Percentiles rank a stretch among this genome's conserved stretches.
Conservation (phyloP, 2,888 invertebrate species). For the Chymomyza caudatula region DNA sequence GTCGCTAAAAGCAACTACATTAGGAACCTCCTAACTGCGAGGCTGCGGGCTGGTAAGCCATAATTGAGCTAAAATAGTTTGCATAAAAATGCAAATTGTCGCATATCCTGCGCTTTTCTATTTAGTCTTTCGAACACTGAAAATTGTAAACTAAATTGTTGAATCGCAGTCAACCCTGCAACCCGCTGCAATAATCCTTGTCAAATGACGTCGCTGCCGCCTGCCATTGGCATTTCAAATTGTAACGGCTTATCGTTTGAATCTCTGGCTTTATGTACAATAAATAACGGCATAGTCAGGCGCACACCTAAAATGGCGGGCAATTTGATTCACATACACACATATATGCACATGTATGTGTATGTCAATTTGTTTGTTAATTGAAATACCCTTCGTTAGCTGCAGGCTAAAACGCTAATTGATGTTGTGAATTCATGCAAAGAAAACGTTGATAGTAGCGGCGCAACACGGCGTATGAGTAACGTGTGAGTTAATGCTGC, state of each 20-base stretch:
- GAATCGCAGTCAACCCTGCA: background rate
- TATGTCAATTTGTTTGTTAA: background rate
- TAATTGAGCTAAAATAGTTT: constrained; percentile 68
- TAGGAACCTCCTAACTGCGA: background rate
- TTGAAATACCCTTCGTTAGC: background rate
- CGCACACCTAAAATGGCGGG: background rate
- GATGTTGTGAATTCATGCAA: background rate
- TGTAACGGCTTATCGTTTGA: background rate
- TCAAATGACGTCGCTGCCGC: background rate
- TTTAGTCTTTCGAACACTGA: constrained; percentile 41
- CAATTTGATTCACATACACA: background rate
- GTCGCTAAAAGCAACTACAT: constrained; percentile 2
- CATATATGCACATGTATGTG: background rate
- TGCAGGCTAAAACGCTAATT: background rate
- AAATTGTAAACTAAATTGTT: background rate
- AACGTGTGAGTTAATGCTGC: background rate
- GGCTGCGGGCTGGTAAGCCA: constrained; percentile 6
- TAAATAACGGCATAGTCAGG: background rate
- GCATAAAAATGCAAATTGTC: constrained; percentile 72
- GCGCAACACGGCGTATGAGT: background rate
- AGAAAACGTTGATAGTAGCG: background rate
- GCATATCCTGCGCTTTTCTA: constrained; percentile 69
- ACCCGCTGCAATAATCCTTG: background rate
- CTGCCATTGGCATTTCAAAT: background rate
- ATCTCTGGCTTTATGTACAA: background rate